These are phyloP conservation scores for Burhinus bistriatus DNA, from an alignment of 2,113 vertebrate species.

Conservation along the genomic window DNA sequence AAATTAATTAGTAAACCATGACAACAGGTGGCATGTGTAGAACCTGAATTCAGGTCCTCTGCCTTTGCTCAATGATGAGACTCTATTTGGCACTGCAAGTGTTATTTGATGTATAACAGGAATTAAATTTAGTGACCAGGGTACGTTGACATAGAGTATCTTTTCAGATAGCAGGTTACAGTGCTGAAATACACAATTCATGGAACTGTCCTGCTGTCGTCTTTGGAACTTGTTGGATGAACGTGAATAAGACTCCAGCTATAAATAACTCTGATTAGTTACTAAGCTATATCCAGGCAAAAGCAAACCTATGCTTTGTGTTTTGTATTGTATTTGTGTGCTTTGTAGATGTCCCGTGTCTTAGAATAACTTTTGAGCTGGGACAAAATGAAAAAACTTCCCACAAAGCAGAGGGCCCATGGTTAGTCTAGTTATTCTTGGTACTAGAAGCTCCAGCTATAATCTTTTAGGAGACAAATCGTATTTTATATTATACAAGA, in stretches of 20 bases:
- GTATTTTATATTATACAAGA: conserved; percentile 84
- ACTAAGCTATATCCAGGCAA: background rate
- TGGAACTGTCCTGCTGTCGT: background rate
- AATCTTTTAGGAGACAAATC: conserved; percentile 86
- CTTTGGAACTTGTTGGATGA: background rate
- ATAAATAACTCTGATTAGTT: background rate
- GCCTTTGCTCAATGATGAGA: background rate
- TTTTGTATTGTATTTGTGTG: background rate
- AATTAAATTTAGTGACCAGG: background rate
- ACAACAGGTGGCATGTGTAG: background rate
- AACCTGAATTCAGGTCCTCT: background rate
- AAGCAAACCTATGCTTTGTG: background rate
- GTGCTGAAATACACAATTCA: background rate
- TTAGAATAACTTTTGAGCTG: background rate
- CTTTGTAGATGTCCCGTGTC: background rate
- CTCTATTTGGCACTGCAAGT: background rate
- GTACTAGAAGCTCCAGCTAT: conserved; percentile 83
- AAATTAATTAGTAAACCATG: background rate
- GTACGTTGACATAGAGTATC: background rate
- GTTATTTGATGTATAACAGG: background rate
- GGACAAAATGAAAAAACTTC: conserved; percentile 26
- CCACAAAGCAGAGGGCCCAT: background rate
- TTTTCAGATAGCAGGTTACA: background rate
- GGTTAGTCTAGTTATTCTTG: conserved; percentile 39
- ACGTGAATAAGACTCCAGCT: background rate